Evolutionary conservation across 2,888 invertebrate genomes (phyloP), one percentile per base, ranked within the genome.

Genomic region (Sisyra nigra): DNA sequence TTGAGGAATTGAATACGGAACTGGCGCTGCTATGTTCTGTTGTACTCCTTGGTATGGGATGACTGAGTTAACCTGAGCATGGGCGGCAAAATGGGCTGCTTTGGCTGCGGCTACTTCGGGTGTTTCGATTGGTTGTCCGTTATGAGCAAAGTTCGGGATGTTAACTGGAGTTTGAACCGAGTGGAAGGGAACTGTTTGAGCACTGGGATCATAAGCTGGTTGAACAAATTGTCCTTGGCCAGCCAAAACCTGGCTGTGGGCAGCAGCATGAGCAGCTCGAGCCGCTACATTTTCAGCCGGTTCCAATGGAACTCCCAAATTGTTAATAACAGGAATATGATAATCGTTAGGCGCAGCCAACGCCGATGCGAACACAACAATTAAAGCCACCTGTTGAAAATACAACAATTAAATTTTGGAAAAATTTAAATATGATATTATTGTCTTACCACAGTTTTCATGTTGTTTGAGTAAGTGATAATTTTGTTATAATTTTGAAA

Each of bases 181-280:
- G 15, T 11, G 13, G n/a, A 13, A 15, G 8, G 13, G 15, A 34
- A 13, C 34, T 14, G 9, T 2, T n/a, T 34, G 15, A 34, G 11
- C 34, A 11, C 11, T 15, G 13, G 34, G 34, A 8, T 7, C 34
- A 14, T 13, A 7, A 15, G 13, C 8, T 8, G 34, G 34, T 4
- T 13, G 14, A 11, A 15, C 34, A 34, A 7, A n/a, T 34, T 15
- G 14, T n/a, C 14, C 34, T 7, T 34, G 34, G 13, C 11, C 11
- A 11, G 14, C 34, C 35, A 34, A 34, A 2, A 34, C 34, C 11
- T 34, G 13, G 15, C 8, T 15, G 17, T 46, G 44, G n/a, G 45
- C 47, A 10, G 47, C 48, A 18, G 45, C 44, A 33, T 49, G 47
- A 9, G 44, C 46, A 24, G 50, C 51, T 43, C 49, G 36, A 15